phyloP scores from a whole-genome alignment of 2,888 invertebrate species.

The Gonocerus acuteangulatus region DNA sequence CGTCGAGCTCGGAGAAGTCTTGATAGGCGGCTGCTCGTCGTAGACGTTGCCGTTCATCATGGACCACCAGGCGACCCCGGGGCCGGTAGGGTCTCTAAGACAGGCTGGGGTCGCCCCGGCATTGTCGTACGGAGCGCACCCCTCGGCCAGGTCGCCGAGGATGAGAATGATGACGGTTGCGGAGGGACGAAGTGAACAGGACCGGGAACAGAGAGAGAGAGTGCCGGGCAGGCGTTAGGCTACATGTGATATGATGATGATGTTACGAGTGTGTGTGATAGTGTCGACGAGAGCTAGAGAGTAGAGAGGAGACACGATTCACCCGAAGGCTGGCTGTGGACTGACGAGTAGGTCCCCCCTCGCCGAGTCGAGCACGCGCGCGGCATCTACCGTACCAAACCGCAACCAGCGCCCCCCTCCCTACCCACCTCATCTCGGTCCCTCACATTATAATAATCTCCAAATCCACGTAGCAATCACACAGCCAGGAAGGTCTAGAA shows the following conservation, averaged over 20 bases:
- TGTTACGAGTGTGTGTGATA: too few species aligned
- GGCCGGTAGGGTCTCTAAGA: conserved; percentile 74
- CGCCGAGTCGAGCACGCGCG: conserved; percentile 41
- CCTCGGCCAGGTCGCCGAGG: conserved; percentile 45
- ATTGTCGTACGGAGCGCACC: conserved; percentile 70
- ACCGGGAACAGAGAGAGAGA: conserved; percentile 23
- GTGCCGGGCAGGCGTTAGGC: conserved; percentile 12
- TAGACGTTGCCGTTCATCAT: conserved; percentile 72
- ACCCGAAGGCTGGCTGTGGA: background rate
- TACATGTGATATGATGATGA: conserved; percentile 14
- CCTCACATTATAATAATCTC: too few species aligned
- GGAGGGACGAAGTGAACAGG: conserved; percentile 46
- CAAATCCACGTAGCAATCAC: too few species aligned
- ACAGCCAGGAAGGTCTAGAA: too few species aligned
- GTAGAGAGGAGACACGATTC: conserved; percentile 28
- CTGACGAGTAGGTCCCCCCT: too few species aligned
- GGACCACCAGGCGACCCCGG: conserved; percentile 77
- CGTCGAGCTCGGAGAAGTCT: conserved; percentile 49
- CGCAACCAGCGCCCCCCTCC: conserved; percentile 40
- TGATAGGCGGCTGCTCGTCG: conserved; percentile 51
- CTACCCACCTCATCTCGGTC: too few species aligned
- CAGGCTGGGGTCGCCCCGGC: conserved; percentile 46
- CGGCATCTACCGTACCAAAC: conserved; percentile 49
- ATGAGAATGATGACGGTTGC: conserved; percentile 49
- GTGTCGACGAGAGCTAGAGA: conserved; percentile 32